Conservation (phyloP, 2,113 vertebrate species). For the Oxygymnocypris stewartii region DNA sequence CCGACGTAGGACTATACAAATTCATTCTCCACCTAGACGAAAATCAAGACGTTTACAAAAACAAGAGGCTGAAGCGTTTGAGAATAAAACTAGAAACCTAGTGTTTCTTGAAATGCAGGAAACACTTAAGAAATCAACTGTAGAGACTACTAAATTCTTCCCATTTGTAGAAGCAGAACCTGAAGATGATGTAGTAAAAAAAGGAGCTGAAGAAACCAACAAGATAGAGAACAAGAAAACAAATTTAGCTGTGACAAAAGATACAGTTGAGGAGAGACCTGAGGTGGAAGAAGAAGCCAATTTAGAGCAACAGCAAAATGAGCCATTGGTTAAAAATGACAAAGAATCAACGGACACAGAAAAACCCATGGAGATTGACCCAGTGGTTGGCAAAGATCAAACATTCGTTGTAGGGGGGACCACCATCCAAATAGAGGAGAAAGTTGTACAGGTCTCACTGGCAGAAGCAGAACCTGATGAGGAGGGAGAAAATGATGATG, state of each 20-base stretch:
- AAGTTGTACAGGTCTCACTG: not conserved
- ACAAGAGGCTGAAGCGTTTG: not conserved
- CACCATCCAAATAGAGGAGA: not conserved
- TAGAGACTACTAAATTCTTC: not conserved
- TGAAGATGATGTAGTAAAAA: not conserved
- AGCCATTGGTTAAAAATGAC: not conserved
- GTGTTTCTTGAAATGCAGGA: not conserved
- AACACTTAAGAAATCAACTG: not conserved
- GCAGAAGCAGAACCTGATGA: not conserved
- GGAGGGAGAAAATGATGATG: not conserved
- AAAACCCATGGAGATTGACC: not conserved
- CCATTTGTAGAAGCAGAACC: not conserved
- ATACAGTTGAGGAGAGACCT: not conserved
- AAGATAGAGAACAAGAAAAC: not conserved
- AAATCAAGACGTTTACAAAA: not conserved
- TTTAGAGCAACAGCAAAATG: conserved; percentile 17
- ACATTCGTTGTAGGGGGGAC: not conserved
- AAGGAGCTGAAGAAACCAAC: conserved; percentile 6
- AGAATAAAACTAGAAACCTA: not conserved
- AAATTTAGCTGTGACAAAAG: not conserved
- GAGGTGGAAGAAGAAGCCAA: not conserved
- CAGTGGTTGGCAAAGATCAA: not conserved
- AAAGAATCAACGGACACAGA: not conserved
- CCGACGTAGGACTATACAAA: not conserved
- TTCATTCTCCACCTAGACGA: not conserved